A percentile compares a stretch with the other conserved stretches of the same genome.
Conservation (phyloP, 1,140 invertebrate species). For the Fragariocoptes setiger region DNA sequence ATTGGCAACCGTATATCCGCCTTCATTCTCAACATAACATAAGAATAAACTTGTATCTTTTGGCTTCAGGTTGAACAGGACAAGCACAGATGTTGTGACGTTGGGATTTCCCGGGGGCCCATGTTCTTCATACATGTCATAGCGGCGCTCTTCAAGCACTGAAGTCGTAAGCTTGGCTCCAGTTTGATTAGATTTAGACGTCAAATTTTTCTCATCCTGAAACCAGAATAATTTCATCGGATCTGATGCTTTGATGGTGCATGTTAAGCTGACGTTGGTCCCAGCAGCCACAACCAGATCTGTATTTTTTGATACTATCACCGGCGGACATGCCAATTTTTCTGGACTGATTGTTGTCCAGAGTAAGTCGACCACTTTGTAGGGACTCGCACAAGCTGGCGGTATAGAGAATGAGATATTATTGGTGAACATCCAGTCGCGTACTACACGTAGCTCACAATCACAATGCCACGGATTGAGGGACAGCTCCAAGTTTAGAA, state of each 20-base stretch:
- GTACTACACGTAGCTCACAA: conserved; percentile 32
- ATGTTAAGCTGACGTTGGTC: conserved; percentile 35
- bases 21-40: neutral
- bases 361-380: conserved; percentile 24
- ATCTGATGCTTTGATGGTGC: conserved; percentile 27
- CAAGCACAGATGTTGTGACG: neutral
- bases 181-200: neutral
- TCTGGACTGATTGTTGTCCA: conserved; percentile 40
- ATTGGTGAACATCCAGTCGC: conserved; percentile 38
- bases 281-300: conserved; percentile 23
- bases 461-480: conserved; percentile 50
- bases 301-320: conserved; percentile 11
- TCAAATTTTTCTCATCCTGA: neutral
- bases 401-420: conserved; percentile 36
- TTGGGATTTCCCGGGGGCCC: neutral
- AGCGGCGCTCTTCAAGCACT: conserved; percentile 14
- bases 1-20: neutral
- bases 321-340: conserved; percentile 41
- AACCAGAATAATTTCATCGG: neutral
- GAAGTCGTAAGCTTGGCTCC: conserved; percentile 23
- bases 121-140: neutral
- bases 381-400: conserved; percentile 29
- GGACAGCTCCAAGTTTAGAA: conserved; percentile 37
- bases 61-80: conserved; percentile 7
- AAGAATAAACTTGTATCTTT: neutral